Base-by-base conservation (phyloP, 2,888 invertebrate species). In the Camptogramma bilineatum region DNA sequence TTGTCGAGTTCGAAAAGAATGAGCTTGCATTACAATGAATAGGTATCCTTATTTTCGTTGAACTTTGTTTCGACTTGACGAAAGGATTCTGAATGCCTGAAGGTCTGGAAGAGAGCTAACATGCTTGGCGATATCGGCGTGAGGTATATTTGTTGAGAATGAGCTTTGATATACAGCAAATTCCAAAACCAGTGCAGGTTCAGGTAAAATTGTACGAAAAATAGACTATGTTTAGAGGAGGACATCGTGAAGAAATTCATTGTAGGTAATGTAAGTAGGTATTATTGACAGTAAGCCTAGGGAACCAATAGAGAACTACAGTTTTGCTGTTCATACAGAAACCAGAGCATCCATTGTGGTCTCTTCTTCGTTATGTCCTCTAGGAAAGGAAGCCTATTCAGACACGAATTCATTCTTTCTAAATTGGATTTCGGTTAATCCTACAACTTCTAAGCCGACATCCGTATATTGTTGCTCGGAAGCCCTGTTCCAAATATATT, bases 401-500 rank as follows among this genome's bases (percentile, higher is more conserved):
- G 31, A 62, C 53, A 46, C 18, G 50, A 46, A 56, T 53, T 53
- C 61, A 53, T 66, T 60, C 64, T 69, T 64, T 63, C 64, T 53
- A 57, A 69, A 66, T 69, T 61, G 69, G 70, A 71, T 70, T 64
- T 63, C 65, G 71, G 70, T 73, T 75, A 74, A 69, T 70, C 64
- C 69, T 52, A 53, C 57, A 62, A 61, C 66, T 60, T 62, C 69
- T 72, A 72, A 64, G 65, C 53, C 68, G 72, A 74, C 73, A 73
- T 76, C 72, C 74, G 70, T 79, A 79, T 79, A 79, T 79, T 78
- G 77, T 82, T 84, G 76, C 79, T 79, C 77, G 78, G 81, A 80
- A 82, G 78, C 78, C 80, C 78, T 85, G 80, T 78, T 86, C 85
- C 80, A 90, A 90, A 91, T 88, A 86, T 92, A 92, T 93, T 86